Evolutionary conservation across 2,888 invertebrate species (phyloP).

Genomic region (Lepeophtheirus nordmannii): DNA sequence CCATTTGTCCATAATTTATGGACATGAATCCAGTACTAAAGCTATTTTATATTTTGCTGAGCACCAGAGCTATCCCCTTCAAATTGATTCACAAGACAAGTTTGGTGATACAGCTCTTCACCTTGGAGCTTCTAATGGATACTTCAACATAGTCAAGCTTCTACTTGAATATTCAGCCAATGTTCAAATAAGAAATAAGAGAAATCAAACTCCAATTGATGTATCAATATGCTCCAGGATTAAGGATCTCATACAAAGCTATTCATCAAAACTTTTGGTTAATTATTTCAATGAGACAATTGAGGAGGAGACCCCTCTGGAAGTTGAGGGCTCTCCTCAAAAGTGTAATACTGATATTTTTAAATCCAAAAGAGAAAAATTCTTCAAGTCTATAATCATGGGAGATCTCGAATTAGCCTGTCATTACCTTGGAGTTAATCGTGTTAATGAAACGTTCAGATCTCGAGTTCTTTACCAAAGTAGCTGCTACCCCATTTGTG

Average conservation of each 20-base stretch:
- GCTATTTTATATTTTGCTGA: conserved; percentile 13
- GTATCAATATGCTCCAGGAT: neutral
- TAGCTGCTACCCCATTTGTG: neutral
- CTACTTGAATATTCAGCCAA: neutral
- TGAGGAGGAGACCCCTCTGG: too few relatives aligned
- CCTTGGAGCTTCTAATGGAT: neutral
- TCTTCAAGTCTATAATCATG: neutral
- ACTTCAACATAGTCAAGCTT: neutral
- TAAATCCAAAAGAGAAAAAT: neutral
- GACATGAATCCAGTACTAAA: conserved; percentile 10
- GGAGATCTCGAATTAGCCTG: neutral
- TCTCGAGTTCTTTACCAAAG: neutral
- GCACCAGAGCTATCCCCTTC: conserved; percentile 7
- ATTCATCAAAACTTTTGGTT: neutral
- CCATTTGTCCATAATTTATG: neutral
- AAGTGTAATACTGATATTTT: neutral
- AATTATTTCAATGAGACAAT: neutral
- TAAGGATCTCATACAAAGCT: neutral
- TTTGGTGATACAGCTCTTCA: conserved; percentile 13
- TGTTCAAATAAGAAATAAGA: neutral
- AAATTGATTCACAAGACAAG: neutral
- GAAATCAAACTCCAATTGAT: neutral
- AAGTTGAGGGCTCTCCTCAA: neutral
- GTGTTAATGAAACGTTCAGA: neutral
- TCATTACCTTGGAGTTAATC: neutral